Evolutionary conservation across 2,113 vertebrate species (phyloP).

Genomic region (Drymodes brunneopygia): DNA sequence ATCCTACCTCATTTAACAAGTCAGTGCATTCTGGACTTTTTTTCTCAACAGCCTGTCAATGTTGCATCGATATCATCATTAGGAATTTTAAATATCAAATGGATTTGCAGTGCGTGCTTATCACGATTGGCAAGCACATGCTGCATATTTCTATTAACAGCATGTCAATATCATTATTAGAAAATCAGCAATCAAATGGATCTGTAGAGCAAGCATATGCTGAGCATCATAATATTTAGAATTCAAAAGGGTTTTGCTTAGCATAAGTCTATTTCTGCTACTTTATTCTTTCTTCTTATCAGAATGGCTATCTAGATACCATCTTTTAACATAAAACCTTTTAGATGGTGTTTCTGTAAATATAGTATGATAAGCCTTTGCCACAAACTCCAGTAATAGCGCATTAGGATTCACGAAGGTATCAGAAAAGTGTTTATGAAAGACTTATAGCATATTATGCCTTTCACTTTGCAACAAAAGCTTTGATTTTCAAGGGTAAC

Average conservation of each 20-base stretch:
- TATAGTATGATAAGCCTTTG: background rate
- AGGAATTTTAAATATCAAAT: conserved; percentile 48
- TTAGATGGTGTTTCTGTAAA: background rate
- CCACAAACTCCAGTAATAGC: background rate
- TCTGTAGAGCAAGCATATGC: background rate
- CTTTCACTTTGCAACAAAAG: background rate
- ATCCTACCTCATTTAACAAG: background rate
- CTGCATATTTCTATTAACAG: conserved; percentile 46
- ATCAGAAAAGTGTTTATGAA: conserved; percentile 5
- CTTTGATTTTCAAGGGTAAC: background rate
- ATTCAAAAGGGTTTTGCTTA: background rate
- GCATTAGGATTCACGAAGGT: background rate
- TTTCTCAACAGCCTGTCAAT: conserved; percentile 19
- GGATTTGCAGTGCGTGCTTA: conserved; percentile 5
- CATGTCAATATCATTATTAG: background rate
- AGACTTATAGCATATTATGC: background rate
- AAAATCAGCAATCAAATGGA: conserved; percentile 22
- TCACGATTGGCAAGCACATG: background rate
- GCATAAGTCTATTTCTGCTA: background rate
- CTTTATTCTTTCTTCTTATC: background rate
- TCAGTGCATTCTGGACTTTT: background rate
- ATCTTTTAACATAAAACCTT: background rate
- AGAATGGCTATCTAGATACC: background rate
- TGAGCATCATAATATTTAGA: conserved; percentile 12
- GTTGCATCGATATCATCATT: conserved; percentile 19